Evolutionary conservation across 2,113 vertebrate genomes (phyloP), one percentile per base, ranked within the genome.

Genomic region (Cnemophilus loriae): DNA sequence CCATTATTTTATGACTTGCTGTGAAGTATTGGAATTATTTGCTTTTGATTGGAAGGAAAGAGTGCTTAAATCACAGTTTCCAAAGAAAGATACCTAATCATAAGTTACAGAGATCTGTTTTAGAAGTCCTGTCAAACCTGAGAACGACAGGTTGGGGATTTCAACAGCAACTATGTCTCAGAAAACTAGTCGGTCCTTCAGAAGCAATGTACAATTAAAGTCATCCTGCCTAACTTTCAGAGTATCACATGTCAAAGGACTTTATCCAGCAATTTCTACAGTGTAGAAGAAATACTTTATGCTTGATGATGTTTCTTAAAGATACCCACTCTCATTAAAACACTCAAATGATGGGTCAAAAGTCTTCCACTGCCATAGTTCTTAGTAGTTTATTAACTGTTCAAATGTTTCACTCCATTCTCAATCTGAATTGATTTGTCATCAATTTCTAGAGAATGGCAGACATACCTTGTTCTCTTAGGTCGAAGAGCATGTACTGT

Each of bases 71-170:
- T 76, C 52, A 37, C 32, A 57, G 11, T 22, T 27, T 78, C 57
- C 39, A 71, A 59, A 74, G 49, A 49, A 82, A 64, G 49, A 71
- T 52, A 28, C 5, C 5, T 24, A 60, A 30, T 39, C 3, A 3
- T 57, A 27, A 65, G 60, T 83, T 84, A 47, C 21, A 73, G 59
- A 64, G 23, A 32, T 59, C 11, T 16, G 17, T 1, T 2, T 53
- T 30, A 89, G 37, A 84, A 74, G 22, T 28, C 82, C 15, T 53
- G 27, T 49, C 37, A 74, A 73, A 87, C 13, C 27, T 73, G 32
- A 35, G 7, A 35, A 42, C 0, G 0, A 61, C 9, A 81, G 16
- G 63, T 3, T 63, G 13, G 24, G 16, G 37, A 55, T 57, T 90
- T 80, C 10, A 84, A 41, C 9, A 35, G 27, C 21, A 84, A 11